phyloP scores from a whole-genome alignment of 2,113 vertebrate species.

The Paedocypris sp. region DNA sequence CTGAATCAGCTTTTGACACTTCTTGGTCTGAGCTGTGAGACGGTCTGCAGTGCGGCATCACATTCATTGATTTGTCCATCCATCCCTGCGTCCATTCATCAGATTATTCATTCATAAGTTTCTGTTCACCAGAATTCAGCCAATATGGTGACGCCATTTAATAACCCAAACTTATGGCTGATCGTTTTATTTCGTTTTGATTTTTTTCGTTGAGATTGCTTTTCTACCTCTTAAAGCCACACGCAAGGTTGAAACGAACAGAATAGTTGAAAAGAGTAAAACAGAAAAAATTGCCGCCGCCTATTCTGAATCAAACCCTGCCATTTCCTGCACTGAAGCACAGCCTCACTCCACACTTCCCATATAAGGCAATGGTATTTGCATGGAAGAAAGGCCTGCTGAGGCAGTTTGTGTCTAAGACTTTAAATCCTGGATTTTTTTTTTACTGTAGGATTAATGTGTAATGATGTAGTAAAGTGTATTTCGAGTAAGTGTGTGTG shows the following conservation, averaged over 20 bases:
- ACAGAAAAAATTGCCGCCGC: constrained; percentile 44
- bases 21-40: background rate
- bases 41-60: constrained; percentile 20
- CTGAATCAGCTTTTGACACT: constrained; percentile 26
- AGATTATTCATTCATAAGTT: background rate
- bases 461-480: constrained; percentile 32
- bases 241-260: constrained; percentile 10
- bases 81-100: background rate
- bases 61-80: background rate
- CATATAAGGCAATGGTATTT: constrained; percentile 76
- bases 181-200: no score
- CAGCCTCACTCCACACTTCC: constrained; percentile 50
- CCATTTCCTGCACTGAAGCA: constrained; percentile 62
- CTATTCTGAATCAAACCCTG: constrained; percentile 67
- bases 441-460: constrained; percentile 40
- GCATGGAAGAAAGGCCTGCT: constrained; percentile 56
- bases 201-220: no score
- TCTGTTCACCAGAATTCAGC: no score
- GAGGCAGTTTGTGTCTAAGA: constrained; percentile 50
- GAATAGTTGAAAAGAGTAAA: background rate
- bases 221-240: no score
- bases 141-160: no score
- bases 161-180: no score
- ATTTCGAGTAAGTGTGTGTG: background rate
- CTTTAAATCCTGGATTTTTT: constrained; percentile 52